phyloP scores from a whole-genome alignment of 2,888 invertebrate genomes.

The Pelosia muscerda region DNA sequence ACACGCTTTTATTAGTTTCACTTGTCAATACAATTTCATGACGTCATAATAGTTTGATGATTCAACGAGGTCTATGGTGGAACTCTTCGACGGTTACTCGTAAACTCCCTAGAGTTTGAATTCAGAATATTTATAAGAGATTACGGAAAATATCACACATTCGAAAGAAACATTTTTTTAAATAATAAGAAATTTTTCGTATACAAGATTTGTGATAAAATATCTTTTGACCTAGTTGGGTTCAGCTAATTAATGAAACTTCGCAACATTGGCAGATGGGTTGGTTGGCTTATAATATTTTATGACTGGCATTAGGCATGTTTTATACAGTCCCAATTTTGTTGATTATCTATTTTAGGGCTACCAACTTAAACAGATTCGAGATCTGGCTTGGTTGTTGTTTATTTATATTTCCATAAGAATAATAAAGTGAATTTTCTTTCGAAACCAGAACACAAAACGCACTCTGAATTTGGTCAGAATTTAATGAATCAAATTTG shows the following conservation, averaged over 20 bases:
- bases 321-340: conserved; percentile 35
- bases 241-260: conserved; percentile 50
- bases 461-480: not conserved
- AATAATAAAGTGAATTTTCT: too few species aligned
- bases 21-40: not conserved
- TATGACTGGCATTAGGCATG: conserved; percentile 43
- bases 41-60: not conserved
- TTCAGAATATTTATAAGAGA: not conserved
- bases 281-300: conserved; percentile 46
- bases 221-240: conserved; percentile 54
- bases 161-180: not conserved
- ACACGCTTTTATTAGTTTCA: not conserved
- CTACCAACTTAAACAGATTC: not conserved
- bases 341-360: conserved; percentile 5
- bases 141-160: not conserved
- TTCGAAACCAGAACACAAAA: not conserved
- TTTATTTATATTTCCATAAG: not conserved
- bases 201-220: conserved; percentile 46
- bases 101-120: too few species aligned
- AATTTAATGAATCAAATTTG: too few species aligned
- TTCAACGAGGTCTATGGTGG: too few species aligned
- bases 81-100: too few species aligned
- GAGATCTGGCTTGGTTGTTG: not conserved
- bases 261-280: conserved; percentile 45
- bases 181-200: conserved; percentile 8